Base-by-base conservation (phyloP, 2,797 vertebrate genomes). In the Gorsachius magnificus region DNA sequence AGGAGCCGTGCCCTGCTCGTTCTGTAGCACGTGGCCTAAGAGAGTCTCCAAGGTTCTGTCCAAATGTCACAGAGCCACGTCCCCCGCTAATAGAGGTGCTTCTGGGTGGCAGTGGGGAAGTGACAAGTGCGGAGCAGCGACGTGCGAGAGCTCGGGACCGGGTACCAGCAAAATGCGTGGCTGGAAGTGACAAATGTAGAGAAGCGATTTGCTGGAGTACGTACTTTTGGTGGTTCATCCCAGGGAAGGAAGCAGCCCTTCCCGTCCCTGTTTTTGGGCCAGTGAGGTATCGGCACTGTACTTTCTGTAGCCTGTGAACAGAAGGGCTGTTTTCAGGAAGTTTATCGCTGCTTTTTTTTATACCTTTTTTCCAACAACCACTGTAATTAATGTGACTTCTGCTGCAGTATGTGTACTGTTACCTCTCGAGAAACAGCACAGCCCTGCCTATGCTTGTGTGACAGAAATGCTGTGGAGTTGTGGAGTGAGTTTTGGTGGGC, bases 201-300 rank as follows among this genome's bases (percentile, higher is more conserved):
- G 83, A 45, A 38, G 33, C 12, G 31, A 56, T 54, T 74, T 74
- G 38, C 74, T 10, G 45, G 28, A 78, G 53, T 6, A 0, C 65
- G 68, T 35, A 29, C 65, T 71, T 28, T 9, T 15, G n/a, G 50
- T 72, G 77, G 8, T 26, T 96, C 81, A 29, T 57, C 63, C 36
- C 76, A 74, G 79, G 77, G 64, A 75, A 96, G 90, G 93, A 95
- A 95, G 50, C 60, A 28, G 66, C 77, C 63, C 69, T 85, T 81
- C 58, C 69, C 69, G 92, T 20, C 63, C 65, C 58, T 86, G 56
- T 57, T 65, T 31, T 81, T 1, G 1, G 72, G 57, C 83, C 83
- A 41, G 53, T 60, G 75, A 45, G 78, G 17, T 66, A 25, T n/a
- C 84, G 70, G 20, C 46, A 28, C 87, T 80, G 51, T 65, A 22